A percentile compares a stretch with the other conserved stretches of the same genome.
Conservation (phyloP, 1,140 invertebrate genomes). For the Oedothorax gibbosus region DNA sequence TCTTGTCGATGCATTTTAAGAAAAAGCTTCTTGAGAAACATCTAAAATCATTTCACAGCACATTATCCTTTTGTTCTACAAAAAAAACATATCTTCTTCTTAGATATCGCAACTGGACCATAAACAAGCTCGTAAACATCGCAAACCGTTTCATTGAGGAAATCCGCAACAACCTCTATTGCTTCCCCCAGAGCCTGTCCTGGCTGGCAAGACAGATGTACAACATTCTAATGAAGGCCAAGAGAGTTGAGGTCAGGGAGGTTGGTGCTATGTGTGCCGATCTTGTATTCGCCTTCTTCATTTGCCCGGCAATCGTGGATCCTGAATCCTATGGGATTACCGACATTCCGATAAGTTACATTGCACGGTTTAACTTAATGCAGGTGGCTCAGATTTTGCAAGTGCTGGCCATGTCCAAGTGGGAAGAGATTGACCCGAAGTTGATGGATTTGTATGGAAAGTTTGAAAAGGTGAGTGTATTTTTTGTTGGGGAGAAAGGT, state of each 20-base stretch:
- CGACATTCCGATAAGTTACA: conserved; percentile 85
- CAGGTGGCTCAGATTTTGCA: conserved; percentile 88
- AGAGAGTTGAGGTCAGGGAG: conserved; percentile 70
- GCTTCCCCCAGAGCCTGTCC: conserved; percentile 83
- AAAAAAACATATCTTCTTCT: conserved; percentile 80
- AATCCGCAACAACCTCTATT: conserved; percentile 87
- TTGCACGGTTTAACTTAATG: conserved; percentile 92
- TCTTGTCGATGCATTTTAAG: no score
- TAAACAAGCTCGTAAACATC: conserved; percentile 84
- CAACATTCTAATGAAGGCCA: conserved; percentile 68
- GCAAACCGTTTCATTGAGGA: conserved; percentile 86
- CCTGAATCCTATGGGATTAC: conserved; percentile 96
- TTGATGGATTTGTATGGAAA: conserved; percentile 79
- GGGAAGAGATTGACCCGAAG: conserved; percentile 81
- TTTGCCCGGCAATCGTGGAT: conserved; percentile 96
- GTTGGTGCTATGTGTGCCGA: conserved; percentile 87
- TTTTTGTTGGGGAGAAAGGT: not conserved
- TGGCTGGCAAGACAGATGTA: conserved; percentile 75
- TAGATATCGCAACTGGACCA: conserved; percentile 79
- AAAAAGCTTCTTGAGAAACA: no score
- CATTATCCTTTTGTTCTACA: conserved; percentile 63
- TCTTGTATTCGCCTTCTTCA: conserved; percentile 92
- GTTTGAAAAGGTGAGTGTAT: conserved; percentile 76
- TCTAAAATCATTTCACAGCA: no score
- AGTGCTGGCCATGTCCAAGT: conserved; percentile 85